phyloP scores from a whole-genome alignment of 2,888 invertebrate species.

The Heteromurus nitidus region DNA sequence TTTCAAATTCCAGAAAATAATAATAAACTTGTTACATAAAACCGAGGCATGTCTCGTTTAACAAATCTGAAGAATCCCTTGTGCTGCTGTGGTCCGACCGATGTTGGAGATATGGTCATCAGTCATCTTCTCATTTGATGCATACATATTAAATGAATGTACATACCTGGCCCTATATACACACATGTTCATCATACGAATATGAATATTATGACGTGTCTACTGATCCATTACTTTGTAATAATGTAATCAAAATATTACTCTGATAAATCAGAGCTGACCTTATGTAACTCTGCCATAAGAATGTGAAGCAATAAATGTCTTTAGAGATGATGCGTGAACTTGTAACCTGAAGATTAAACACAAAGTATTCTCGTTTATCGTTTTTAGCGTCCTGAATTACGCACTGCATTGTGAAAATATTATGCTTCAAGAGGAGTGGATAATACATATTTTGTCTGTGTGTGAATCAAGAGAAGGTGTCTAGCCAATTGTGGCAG shows the following conservation, averaged over 20 bases:
- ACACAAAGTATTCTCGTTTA: background rate
- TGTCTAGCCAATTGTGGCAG: slow-evolving; percentile 18
- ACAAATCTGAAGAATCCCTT: slow-evolving; percentile 16
- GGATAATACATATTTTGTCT: background rate
- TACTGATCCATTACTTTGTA: background rate
- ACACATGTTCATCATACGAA: too few relatives aligned
- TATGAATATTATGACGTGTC: background rate
- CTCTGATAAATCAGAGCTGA: slow-evolving; percentile 40
- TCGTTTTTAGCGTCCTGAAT: background rate
- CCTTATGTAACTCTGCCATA: slow-evolving; percentile 1
- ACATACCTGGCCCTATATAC: background rate
- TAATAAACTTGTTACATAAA: slow-evolving; percentile 55
- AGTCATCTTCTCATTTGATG: slow-evolving; percentile 30
- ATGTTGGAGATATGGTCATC: slow-evolving; percentile 30
- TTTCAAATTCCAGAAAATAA: slow-evolving; percentile 34
- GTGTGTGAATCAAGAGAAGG: background rate
- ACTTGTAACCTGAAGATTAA: slow-evolving; percentile 28
- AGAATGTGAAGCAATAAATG: slow-evolving; percentile 13
- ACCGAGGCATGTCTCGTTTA: slow-evolving; percentile 36
- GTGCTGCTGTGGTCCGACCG: background rate
- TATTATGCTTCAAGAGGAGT: too few relatives aligned
- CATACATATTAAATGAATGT: background rate
- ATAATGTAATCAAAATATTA: slow-evolving; percentile 44
- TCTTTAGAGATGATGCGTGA: slow-evolving; percentile 15
- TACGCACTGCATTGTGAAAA: slow-evolving; percentile 15